Percentiles rank a stretch among this genome's conserved stretches.
Conservation (phyloP, 2,113 vertebrate genomes). For the Aegithalos caudatus region DNA sequence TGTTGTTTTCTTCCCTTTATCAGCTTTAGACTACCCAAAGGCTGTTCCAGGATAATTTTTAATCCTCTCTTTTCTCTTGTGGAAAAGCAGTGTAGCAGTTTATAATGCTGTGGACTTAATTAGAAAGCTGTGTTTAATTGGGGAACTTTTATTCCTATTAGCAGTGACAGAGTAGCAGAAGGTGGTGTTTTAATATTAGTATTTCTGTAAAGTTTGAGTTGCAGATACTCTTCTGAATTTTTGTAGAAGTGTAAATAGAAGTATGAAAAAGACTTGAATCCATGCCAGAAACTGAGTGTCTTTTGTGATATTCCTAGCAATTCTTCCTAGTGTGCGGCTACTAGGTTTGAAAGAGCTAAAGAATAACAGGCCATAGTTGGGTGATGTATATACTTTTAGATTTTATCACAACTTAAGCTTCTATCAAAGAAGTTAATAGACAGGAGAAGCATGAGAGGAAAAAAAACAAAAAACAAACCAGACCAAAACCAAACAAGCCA, state of each 20-base stretch:
- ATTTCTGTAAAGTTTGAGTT: background rate
- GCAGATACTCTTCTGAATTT: background rate
- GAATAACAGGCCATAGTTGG: background rate
- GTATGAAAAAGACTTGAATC: background rate
- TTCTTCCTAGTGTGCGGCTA: background rate
- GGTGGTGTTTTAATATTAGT: slow-evolving; percentile 6
- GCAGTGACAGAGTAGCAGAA: background rate
- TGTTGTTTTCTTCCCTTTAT: slow-evolving; percentile 7
- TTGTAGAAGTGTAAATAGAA: background rate
- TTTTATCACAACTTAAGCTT: background rate
- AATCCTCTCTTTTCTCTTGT: background rate
- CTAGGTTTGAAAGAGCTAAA: background rate
- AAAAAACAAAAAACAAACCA: background rate
- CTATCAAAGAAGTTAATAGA: background rate
- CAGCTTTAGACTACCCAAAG: background rate
- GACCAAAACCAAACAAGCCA: background rate
- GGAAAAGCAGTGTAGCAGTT: slow-evolving; percentile 4
- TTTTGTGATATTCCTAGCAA: background rate
- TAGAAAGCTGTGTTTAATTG: slow-evolving; percentile 38
- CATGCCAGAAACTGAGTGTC: background rate
- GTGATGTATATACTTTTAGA: background rate
- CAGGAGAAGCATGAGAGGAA: background rate
- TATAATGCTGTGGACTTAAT: slow-evolving; percentile 28
- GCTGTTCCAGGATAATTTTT: slow-evolving; percentile 11
- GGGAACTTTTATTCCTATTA: slow-evolving; percentile 26